Conservation (phyloP, 1,140 invertebrate genomes). For the Pararge aegeria region DNA sequence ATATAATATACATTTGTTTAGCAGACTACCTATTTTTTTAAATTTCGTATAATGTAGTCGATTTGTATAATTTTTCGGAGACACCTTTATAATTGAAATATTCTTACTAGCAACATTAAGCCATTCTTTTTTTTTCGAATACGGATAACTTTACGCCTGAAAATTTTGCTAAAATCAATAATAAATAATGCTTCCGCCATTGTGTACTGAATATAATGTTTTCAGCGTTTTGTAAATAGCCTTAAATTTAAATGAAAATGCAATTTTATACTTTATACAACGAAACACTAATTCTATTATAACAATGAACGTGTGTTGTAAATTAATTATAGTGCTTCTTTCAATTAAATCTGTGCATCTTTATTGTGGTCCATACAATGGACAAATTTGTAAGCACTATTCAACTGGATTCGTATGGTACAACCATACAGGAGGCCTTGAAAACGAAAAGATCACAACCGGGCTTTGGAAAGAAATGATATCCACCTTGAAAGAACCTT, state of each 20-base stretch:
- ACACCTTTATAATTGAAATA: too few relatives aligned
- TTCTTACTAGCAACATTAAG: constrained; percentile 6
- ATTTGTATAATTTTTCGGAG: too few relatives aligned
- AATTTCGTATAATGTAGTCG: too few relatives aligned
- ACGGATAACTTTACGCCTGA: constrained; percentile 27
- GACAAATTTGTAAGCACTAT: constrained; percentile 92
- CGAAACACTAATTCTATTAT: constrained; percentile 38
- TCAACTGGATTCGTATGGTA: constrained; percentile 91
- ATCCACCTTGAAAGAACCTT: constrained; percentile 87
- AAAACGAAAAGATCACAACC: constrained; percentile 91
- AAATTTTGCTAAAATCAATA: constrained; percentile 69
- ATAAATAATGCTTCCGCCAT: constrained; percentile 73
- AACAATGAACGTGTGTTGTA: constrained; percentile 44
- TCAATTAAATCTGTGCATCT: constrained; percentile 65
- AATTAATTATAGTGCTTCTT: constrained; percentile 50
- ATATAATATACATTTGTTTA: too few relatives aligned
- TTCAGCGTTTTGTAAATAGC: constrained; percentile 45
- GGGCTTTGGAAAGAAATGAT: constrained; percentile 93
- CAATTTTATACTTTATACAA: constrained; percentile 40
- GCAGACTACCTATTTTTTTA: too few relatives aligned
- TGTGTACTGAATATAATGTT: constrained; percentile 55
- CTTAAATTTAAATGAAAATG: constrained; percentile 68
- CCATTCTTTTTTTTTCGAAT: constrained; percentile 10
- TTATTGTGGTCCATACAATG: constrained; percentile 93
- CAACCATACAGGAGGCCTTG: constrained; percentile 86